Conservation (phyloP, 1,140 invertebrate genomes). For the Drosophila tristis region DNA sequence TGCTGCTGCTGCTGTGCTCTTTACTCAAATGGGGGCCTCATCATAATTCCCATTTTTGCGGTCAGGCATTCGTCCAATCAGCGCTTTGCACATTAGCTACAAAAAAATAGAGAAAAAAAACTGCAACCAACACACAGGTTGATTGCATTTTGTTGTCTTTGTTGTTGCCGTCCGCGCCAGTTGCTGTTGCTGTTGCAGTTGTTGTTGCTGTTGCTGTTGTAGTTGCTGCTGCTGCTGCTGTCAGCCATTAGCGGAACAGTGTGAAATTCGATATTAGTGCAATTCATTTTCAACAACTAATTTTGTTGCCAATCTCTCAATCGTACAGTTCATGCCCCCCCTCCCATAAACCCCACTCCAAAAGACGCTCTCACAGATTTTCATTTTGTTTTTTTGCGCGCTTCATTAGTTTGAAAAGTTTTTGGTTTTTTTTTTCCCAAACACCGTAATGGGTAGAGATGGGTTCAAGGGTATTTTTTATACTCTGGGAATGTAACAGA, state of each 20-base stretch:
- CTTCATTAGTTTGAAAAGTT: slow-evolving; percentile 67
- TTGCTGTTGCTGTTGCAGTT: slow-evolving; percentile 27
- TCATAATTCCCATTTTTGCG: slow-evolving; percentile 82
- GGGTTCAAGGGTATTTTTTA: too few species aligned
- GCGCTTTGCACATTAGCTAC: slow-evolving; percentile 78
- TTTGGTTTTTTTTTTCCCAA: slow-evolving; percentile 3
- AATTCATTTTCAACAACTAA: slow-evolving; percentile 82
- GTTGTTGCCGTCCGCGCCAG: slow-evolving; percentile 65
- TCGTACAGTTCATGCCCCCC: slow-evolving; percentile 21
- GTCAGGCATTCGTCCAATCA: slow-evolving; percentile 80
- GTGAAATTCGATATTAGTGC: slow-evolving; percentile 82
- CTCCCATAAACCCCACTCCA: slow-evolving; percentile 1
- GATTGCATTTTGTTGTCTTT: slow-evolving; percentile 75
- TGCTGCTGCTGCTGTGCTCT: slow-evolving; percentile 66
- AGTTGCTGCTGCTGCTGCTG: slow-evolving; percentile 43
- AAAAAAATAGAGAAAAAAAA: slow-evolving; percentile 35
- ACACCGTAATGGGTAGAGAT: not conserved
- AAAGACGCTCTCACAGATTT: slow-evolving; percentile 14
- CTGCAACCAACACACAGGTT: slow-evolving; percentile 62
- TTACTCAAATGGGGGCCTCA: slow-evolving; percentile 77
- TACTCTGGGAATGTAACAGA: too few species aligned
- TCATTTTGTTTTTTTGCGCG: slow-evolving; percentile 59
- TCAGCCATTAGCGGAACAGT: slow-evolving; percentile 77
- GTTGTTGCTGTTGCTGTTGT: slow-evolving; percentile 35
- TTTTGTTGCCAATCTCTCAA: slow-evolving; percentile 65